Base-by-base conservation (phyloP, 2,888 invertebrate genomes). In the Cacoxenus indagator region DNA sequence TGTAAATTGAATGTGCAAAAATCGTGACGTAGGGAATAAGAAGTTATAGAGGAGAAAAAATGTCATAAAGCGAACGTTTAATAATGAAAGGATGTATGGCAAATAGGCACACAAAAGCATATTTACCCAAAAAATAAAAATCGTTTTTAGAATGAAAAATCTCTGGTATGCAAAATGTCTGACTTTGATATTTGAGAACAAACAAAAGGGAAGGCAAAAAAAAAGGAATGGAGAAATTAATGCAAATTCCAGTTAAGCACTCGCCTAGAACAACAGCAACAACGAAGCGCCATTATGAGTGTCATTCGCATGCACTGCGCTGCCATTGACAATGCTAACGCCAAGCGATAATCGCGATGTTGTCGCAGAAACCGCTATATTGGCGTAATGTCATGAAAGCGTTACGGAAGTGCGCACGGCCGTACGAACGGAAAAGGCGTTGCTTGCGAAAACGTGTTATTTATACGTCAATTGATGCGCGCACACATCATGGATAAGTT, bases 171-270 rank as follows among this genome's bases (percentile, higher is more conserved):
- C n/a, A n/a, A n/a, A n/a, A n/a, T n/a, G n/a, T n/a, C n/a, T n/a
- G n/a, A n/a, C n/a, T n/a, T n/a, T n/a, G n/a, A n/a, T n/a, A n/a
- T n/a, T n/a, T n/a, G n/a, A n/a, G n/a, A n/a, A n/a, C 17, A 65
- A 65, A 46, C 65, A 54, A 48, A 65, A 65, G 8, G 5, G 6
- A 31, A n/a, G n/a, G n/a, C 17, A 65, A 65, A 46, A 51, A 54
- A 48, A 65, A 65, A 11, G 5, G 6, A 31, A 51, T 51, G 51
- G 31, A 46, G 54, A 65, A 65, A 51, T 65, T 65, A 65, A 51
- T 65, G 65, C 65, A 65, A 65, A 65, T 51, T 37, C 27, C 29
- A 31, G 46, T 65, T 51, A 65, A 54, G 29, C 31, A 43, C 45
- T 37, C 61, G 22, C 4, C 48, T 43, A 37, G 5, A 37, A 19